Percentiles rank a stretch among this genome's conserved stretches.
Conservation (phyloP, 2,797 vertebrate genomes). For the Fistularia commersonii region DNA sequence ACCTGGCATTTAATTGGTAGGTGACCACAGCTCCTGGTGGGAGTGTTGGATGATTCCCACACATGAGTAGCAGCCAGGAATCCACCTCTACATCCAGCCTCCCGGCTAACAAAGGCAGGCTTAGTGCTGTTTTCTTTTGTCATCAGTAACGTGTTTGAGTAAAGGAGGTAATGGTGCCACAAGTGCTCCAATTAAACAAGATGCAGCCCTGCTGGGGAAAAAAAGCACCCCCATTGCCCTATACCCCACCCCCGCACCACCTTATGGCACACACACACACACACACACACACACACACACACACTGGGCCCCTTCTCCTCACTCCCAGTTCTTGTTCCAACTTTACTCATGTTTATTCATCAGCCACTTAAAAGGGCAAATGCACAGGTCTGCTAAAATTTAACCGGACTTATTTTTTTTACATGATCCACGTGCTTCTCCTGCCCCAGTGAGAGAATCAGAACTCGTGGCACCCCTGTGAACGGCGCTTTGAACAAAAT, state of each 20-base stretch:
- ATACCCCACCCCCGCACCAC: conserved; percentile 24
- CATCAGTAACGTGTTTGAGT: conserved; percentile 72
- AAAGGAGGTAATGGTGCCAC: conserved; percentile 76
- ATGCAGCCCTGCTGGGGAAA: conserved; percentile 70
- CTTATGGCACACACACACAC: background rate
- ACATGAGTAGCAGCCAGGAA: conserved; percentile 52
- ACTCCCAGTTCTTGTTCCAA: conserved; percentile 61
- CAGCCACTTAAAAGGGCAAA: conserved; percentile 73
- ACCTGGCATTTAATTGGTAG: too few species aligned
- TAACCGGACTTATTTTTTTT: conserved; percentile 67
- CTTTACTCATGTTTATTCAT: conserved; percentile 79
- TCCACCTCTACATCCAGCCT: conserved; percentile 52
- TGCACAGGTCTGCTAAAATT: conserved; percentile 69
- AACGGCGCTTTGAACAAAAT: conserved; percentile 12
- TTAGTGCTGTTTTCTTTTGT: conserved; percentile 75
- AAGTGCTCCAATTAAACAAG: conserved; percentile 77
- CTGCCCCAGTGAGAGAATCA: conserved; percentile 1
- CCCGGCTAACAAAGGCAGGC: conserved; percentile 62
- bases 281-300: conserved; percentile 6
- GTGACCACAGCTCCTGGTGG: conserved; percentile 23
- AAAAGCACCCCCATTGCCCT: conserved; percentile 58
- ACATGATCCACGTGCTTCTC: conserved; percentile 40
- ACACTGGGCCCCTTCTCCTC: conserved; percentile 51
- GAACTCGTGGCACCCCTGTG: conserved; percentile 34
- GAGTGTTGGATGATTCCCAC: conserved; percentile 65